Evolutionary conservation across 1,140 invertebrate species (phyloP), one percentile per base, ranked within the genome.

Genomic region (Bilobella aurantiaca): DNA sequence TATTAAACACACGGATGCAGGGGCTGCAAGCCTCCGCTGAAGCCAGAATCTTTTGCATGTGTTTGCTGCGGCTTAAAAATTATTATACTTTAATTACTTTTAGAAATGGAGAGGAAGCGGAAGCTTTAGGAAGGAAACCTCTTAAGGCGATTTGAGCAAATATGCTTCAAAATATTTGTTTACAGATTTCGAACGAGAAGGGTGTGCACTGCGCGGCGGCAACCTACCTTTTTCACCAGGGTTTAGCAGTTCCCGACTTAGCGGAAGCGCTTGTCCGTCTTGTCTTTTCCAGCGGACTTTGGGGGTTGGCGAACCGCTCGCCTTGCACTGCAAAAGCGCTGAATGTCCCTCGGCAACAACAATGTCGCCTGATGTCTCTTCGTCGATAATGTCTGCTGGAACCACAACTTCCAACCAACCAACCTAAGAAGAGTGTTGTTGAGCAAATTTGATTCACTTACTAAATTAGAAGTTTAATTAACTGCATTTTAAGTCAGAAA

Each of bases 381-480:
- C 78, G 74, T 86, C 83, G 63, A 89, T 79, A 71, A 91, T 91
- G 75, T 91, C 88, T 31, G 89, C 88, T 21, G 89, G 88, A 70
- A 91, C 88, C 66, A 90, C 85, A 65, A 93, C 89, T 64, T 86
- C 83, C 75, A 92, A 81, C 73, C 85, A 84, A 60, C 88, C 89
- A 81, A 87, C 88, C 89, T 91, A 56, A 3, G 18, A 5, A 60
- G 30, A 28, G n/a, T n/a, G n/a, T n/a, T n/a, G n/a, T n/a, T n/a
- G n/a, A n/a, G n/a, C n/a, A n/a, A n/a, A n/a, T n/a, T n/a, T n/a
- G n/a, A n/a, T n/a, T n/a, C n/a, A n/a, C n/a, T n/a, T n/a, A n/a
- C n/a, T n/a, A n/a, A n/a, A n/a, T n/a, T n/a, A n/a, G n/a, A n/a
- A n/a, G n/a, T n/a, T n/a, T n/a, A n/a, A n/a, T n/a, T n/a, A n/a